Evolutionary conservation across 2,888 invertebrate genomes (phyloP).

Genomic region (Ptychoptera albimana): DNA sequence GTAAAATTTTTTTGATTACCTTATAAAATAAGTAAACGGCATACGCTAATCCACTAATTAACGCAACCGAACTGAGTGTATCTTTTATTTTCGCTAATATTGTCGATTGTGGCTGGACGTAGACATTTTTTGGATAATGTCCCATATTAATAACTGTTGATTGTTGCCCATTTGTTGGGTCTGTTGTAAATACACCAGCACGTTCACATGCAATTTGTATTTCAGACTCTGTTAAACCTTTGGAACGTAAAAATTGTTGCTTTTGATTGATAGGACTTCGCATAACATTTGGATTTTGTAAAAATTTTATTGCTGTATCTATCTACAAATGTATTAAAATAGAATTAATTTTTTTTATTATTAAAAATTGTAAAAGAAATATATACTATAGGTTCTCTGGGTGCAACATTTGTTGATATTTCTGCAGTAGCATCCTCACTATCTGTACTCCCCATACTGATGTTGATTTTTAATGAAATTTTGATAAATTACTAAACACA

Average conservation of each 20-base stretch:
- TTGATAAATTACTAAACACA: too few relatives aligned
- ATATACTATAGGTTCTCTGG: too few relatives aligned
- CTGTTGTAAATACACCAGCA: slow-evolving; percentile 32
- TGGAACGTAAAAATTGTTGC: slow-evolving; percentile 58
- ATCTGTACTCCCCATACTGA: too few relatives aligned
- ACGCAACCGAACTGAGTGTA: slow-evolving; percentile 49
- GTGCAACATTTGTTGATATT: too few relatives aligned
- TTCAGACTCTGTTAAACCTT: slow-evolving; percentile 61
- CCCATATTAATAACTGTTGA: slow-evolving; percentile 26
- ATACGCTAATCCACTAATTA: slow-evolving; percentile 65
- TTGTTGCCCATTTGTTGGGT: slow-evolving; percentile 16
- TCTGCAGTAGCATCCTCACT: too few relatives aligned
- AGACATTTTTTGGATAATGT: slow-evolving; percentile 11
- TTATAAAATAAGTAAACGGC: slow-evolving; percentile 68
- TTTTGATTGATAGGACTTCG: slow-evolving; percentile 61
- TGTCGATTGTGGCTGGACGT: slow-evolving; percentile 20
- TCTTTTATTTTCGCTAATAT: slow-evolving; percentile 44
- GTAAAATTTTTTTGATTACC: slow-evolving; percentile 31
- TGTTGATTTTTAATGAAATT: too few relatives aligned
- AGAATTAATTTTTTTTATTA: too few relatives aligned
- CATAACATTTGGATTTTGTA: slow-evolving; percentile 71
- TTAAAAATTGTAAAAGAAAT: too few relatives aligned
- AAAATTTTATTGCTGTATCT: slow-evolving; percentile 69
- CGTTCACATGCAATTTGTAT: slow-evolving; percentile 57
- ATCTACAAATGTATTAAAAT: slow-evolving; percentile 39